Evolutionary conservation across 1,140 invertebrate genomes (phyloP).

Genomic region (Propsilocerus akamusi): DNA sequence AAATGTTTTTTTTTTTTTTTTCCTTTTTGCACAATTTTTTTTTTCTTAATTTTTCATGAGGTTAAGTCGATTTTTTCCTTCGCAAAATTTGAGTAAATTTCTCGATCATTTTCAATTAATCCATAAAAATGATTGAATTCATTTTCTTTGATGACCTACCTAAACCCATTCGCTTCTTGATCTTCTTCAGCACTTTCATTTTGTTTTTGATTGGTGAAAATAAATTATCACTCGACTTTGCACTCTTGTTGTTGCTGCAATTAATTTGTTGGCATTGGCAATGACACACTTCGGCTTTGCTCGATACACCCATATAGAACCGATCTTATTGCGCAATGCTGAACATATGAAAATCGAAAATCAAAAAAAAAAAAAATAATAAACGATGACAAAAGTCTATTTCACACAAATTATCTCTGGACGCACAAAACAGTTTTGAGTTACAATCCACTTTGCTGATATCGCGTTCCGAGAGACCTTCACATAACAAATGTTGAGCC

Average conservation of each 20-base stretch:
- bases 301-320: slow-evolving; percentile 3
- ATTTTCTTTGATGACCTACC: slow-evolving; percentile 3
- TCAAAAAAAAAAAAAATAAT: too few relatives aligned
- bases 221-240: background rate
- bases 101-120: background rate
- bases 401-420: background rate
- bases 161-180: slow-evolving; percentile 6
- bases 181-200: slow-evolving; percentile 6
- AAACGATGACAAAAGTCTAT: too few relatives aligned
- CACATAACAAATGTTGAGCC: background rate
- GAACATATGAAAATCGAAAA: too few relatives aligned
- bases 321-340: too few relatives aligned
- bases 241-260: background rate
- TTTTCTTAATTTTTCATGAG: too few relatives aligned
- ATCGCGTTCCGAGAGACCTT: background rate
- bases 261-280: background rate
- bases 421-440: background rate
- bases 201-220: slow-evolving; percentile 4
- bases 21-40: too few relatives aligned
- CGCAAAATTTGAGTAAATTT: background rate
- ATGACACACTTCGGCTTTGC: background rate
- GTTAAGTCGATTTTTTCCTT: background rate
- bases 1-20: too few relatives aligned
- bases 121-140: background rate
- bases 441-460: slow-evolving; percentile 2